phyloP scores from a whole-genome alignment of 2,113 vertebrate genomes.

The Tetrao urogallus region DNA sequence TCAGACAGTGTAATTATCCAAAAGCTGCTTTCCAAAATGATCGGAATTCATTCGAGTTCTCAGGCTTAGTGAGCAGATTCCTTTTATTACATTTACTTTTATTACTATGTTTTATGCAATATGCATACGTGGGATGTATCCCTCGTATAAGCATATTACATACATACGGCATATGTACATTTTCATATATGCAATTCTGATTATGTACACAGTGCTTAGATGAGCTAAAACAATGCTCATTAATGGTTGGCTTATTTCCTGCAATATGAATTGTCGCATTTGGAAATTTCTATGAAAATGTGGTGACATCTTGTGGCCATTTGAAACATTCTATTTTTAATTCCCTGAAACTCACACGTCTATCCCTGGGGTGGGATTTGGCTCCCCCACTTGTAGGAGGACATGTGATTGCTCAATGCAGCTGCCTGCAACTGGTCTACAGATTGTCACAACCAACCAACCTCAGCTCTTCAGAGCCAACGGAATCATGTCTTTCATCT shows the following conservation, averaged over 20 bases:
- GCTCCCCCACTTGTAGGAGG: neutral
- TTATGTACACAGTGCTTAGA: neutral
- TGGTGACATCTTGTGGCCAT: conserved; percentile 50
- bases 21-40: neutral
- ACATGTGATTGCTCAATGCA: neutral
- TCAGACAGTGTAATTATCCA: neutral
- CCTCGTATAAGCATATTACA: neutral
- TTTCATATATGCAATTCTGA: neutral
- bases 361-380: neutral
- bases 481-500: neutral
- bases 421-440: neutral
- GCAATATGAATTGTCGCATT: rapidly evolving
- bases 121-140: rapidly evolving
- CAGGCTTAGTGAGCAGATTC: neutral
- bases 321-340: neutral
- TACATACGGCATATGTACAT: neutral
- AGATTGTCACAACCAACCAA: neutral
- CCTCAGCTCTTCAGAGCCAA: neutral
- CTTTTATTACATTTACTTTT: neutral
- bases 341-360: rapidly evolving
- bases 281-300: neutral
- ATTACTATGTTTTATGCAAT: neutral
- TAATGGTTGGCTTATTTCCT: neutral
- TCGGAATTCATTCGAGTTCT: neutral
- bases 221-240: neutral